These are phyloP conservation scores for Enteromius unitaeniatus DNA, from an alignment of 2,797 vertebrate genomes.

Conservation along the genomic window DNA sequence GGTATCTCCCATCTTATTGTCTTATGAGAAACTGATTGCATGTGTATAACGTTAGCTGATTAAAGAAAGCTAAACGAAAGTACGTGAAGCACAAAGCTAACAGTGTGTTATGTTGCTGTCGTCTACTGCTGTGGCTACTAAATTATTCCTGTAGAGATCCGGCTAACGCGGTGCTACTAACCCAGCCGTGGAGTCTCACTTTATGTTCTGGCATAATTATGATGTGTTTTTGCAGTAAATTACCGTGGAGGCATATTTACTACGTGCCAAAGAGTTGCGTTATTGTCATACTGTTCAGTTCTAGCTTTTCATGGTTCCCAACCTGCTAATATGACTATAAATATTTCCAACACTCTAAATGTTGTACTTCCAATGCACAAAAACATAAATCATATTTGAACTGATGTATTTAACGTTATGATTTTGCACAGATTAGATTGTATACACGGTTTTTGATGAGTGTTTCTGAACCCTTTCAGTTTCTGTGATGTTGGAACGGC, in stretches of 20 bases:
- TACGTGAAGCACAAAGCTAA: constrained; percentile 41
- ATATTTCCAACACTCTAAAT: not conserved
- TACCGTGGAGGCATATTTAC: not conserved
- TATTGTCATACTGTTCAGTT: not conserved
- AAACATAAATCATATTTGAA: not conserved
- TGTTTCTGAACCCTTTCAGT: not conserved
- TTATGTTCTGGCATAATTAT: not conserved
- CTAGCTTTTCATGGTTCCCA: not conserved
- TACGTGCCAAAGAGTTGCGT: not conserved
- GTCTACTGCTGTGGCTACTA: constrained; percentile 70
- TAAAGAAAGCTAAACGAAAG: constrained; percentile 29
- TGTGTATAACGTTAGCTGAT: not conserved
- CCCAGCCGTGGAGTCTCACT: not conserved
- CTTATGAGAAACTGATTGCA: not conserved
- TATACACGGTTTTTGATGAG: not conserved
- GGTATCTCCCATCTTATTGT: not conserved
- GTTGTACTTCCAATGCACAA: not conserved
- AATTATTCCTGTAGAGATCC: constrained; percentile 4
- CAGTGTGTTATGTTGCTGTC: constrained; percentile 4
- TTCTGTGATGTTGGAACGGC: not conserved
- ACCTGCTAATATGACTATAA: not conserved
- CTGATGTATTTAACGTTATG: not conserved
- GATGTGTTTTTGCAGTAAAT: not conserved
- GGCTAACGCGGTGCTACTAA: not conserved
- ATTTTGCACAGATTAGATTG: not conserved